Conservation (phyloP, 2,113 vertebrate species). For the Zootoca vivipara region DNA sequence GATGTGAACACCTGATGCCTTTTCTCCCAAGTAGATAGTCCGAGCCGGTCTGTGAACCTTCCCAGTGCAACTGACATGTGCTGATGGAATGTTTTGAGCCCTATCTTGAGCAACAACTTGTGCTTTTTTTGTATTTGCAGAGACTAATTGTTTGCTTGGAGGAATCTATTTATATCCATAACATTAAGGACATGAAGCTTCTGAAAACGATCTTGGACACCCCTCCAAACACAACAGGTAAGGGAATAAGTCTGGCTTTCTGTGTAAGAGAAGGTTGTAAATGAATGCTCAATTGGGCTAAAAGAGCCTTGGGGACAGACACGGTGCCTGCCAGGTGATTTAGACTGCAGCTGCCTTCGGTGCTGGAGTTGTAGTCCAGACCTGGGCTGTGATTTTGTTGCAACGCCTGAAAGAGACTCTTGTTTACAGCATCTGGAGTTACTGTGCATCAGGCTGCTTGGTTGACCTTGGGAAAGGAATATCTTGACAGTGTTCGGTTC, state of each 20-base stretch:
- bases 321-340: too few relatives aligned
- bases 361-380: too few relatives aligned
- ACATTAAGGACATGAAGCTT: slow-evolving; percentile 97
- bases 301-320: too few relatives aligned
- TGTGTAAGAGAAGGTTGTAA: background rate
- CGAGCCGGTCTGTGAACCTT: background rate
- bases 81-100: background rate
- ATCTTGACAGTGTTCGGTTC: background rate
- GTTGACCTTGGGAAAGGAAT: background rate
- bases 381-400: background rate
- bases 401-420: background rate
- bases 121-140: slow-evolving; percentile 72
- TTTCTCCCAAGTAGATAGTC: background rate
- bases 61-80: background rate
- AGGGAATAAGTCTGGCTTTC: background rate
- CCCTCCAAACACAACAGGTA: slow-evolving; percentile 87
- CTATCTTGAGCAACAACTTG: background rate
- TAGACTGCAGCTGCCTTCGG: too few relatives aligned
- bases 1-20: background rate
- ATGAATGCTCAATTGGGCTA: background rate
- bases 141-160: slow-evolving; percentile 90
- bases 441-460: background rate
- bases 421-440: background rate
- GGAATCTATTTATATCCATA: slow-evolving; percentile 92
- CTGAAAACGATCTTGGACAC: slow-evolving; percentile 92